These are phyloP conservation scores for Hypselothyrea guttata DNA, from an alignment of 2,888 invertebrate species.

Conservation along the genomic window DNA sequence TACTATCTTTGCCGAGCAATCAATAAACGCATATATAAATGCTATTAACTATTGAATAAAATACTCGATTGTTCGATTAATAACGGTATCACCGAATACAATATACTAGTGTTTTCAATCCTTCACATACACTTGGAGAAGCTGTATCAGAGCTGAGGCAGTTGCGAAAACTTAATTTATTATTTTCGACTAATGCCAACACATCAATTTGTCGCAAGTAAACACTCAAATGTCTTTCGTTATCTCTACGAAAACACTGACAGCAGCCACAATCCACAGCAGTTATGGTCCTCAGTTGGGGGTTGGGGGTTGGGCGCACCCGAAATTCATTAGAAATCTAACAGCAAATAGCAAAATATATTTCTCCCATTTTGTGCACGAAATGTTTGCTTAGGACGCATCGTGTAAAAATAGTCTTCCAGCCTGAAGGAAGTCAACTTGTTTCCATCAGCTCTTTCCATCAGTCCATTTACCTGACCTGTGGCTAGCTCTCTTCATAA, in stretches of 20 bases:
- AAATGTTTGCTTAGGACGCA: constrained; percentile 68
- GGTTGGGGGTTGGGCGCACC: neutral
- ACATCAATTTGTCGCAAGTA: constrained; percentile 76
- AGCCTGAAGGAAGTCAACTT: neutral
- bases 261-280: constrained; percentile 24
- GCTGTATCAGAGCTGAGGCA: neutral
- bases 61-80: constrained; percentile 7
- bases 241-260: constrained; percentile 68
- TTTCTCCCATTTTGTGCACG: constrained; percentile 50
- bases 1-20: constrained; percentile 10
- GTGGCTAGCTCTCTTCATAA: constrained; percentile 48
- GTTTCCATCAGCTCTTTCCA: neutral
- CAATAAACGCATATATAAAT: constrained; percentile 14
- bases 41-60: constrained; percentile 3
- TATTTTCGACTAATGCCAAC: constrained; percentile 71
- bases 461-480: constrained; percentile 27
- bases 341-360: constrained; percentile 67
- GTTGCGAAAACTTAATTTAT: constrained; percentile 64
- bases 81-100: neutral
- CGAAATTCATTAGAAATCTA: constrained; percentile 71
- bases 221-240: constrained; percentile 73
- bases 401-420: constrained; percentile 26
- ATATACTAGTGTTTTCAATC: neutral
- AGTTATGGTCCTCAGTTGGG: neutral
- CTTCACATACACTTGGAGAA: neutral